Percentiles rank a stretch among this genome's conserved stretches.
Conservation (phyloP, 37 sponge, comb jelly and placozoan species). For the Bolinopsis microptera region DNA sequence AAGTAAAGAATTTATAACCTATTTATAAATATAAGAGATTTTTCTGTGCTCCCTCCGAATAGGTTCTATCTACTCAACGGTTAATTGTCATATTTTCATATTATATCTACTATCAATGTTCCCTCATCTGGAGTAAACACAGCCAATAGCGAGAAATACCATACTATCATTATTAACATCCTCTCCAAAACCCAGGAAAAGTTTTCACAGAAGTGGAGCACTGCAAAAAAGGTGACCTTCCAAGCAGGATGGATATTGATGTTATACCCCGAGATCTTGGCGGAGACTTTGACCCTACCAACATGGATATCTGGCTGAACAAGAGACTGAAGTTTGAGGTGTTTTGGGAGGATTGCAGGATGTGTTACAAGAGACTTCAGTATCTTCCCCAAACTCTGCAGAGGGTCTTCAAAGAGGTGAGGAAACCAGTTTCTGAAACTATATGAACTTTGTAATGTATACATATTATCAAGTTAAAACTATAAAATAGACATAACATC, state of each 20-base stretch:
- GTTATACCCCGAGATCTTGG: neutral
- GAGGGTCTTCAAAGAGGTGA: neutral
- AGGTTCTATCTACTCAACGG: too few species aligned
- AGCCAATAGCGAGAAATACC: too few species aligned
- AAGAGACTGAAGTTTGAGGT: constrained; percentile 25
- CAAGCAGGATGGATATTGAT: neutral
- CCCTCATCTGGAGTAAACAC: too few species aligned
- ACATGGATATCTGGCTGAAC: constrained; percentile 3
- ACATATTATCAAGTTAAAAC: too few species aligned
- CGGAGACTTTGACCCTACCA: neutral
- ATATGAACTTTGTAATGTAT: too few species aligned
- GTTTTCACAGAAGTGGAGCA: neutral
- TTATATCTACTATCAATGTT: too few species aligned
- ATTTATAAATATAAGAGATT: too few species aligned
- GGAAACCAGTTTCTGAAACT: neutral
- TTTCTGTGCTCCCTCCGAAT: too few species aligned
- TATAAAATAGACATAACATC: neutral
- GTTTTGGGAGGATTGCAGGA: constrained; percentile 18
- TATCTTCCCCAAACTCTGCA: neutral
- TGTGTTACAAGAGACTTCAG: neutral
- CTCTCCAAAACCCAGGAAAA: neutral
- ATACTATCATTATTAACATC: too few species aligned
- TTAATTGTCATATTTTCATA: too few species aligned
- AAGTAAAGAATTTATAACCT: too few species aligned
- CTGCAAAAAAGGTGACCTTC: neutral